Evolutionary conservation across 1,140 invertebrate genomes (phyloP), one percentile per base, ranked within the genome.

Genomic region (Aphelinus certus): DNA sequence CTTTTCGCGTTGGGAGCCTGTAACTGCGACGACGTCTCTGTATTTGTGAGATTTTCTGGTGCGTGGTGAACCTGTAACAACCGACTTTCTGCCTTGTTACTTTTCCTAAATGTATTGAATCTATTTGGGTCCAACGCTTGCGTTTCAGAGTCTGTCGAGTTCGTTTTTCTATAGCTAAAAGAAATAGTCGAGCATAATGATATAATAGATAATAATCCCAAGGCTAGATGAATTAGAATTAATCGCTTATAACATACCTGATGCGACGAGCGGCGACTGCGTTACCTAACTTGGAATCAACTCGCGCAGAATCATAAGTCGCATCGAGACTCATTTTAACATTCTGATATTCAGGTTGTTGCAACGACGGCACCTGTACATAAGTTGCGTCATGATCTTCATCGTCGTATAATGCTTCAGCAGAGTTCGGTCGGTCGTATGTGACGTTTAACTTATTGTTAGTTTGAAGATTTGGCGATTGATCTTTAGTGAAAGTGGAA

Each of bases 51-150:
- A 4, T 67, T 77, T 47, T 56, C 57, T 45, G 71, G 1, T 66
- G 76, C 45, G 42, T 65, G 10, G 43, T 46, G 46, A 7, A 10
- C 53, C 9, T 69, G 62, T 42, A 65, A 73, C 2, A 70, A 69
- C 9, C 66, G 53, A 53, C 57, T 69, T 5, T 62, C 68, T 2
- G 73, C 72, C 6, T 69, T 78, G 1, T 67, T 53, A 56, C 73
- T 73, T 53, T 85, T 85, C 63, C 71, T 81, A 68, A 82, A 85
- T 1, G 83, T 85, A 53, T 81, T 77, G 7, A 78, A 83, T 53
- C 77, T 76, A 75, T 81, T 84, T 6, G 10, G 64, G 48, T 71
- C 75, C 4, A 3, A 9, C 72, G 51, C 7, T 51, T 9, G 10
- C 61, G 67, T 61, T 58, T 62, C 69, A 68, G 58, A 46, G 77